These are phyloP conservation scores for human DNA, from an alignment of 2,113 vertebrate species.

Conservation along the genomic window GRCh38 chr20:49260001-49260500, in stretches of 20 bases:
- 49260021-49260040: background rate
- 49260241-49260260: too few relatives aligned
- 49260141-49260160: too few relatives aligned
- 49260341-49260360: background rate
- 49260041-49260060: background rate
- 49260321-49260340: slow-evolving; percentile 31
- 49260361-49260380: background rate
- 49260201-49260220: too few relatives aligned
- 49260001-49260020: background rate
- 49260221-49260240: too few relatives aligned
- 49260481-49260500: slow-evolving; percentile 79
- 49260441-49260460: slow-evolving; percentile 4
- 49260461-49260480: slow-evolving; percentile 82
- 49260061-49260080: background rate
- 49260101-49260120: background rate
- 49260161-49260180: too few relatives aligned
- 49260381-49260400: background rate
- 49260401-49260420: background rate
- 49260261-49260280: too few relatives aligned
- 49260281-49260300: too few relatives aligned
- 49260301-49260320: background rate
- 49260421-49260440: background rate
- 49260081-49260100: background rate
- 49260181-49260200: too few relatives aligned
- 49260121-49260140: background rate